Evolutionary conservation across 2,113 vertebrate species (phyloP).

Genomic region (Poicephalus meyeri): DNA sequence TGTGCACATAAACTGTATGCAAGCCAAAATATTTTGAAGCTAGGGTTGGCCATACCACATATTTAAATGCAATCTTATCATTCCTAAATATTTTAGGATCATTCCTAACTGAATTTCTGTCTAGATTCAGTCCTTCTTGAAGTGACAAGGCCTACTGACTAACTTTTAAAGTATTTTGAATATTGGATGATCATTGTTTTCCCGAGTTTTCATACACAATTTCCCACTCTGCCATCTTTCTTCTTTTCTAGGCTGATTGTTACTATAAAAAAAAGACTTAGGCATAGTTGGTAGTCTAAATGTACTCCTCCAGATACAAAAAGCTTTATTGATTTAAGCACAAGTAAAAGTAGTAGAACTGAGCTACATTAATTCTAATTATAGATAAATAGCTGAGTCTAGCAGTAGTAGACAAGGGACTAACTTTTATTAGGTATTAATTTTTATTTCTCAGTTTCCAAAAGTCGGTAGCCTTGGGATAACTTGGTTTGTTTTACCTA

Average conservation of each 20-base stretch:
- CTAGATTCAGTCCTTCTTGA: neutral
- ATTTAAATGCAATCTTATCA: neutral
- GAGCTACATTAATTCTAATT: neutral
- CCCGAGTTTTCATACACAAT: neutral
- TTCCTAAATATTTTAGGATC: neutral
- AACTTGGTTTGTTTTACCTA: neutral
- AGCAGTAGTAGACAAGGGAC: neutral
- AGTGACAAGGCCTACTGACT: neutral
- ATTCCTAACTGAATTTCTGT: neutral
- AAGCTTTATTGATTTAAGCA: neutral
- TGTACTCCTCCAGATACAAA: neutral
- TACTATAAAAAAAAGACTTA: neutral
- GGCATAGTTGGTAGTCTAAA: neutral
- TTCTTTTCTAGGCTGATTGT: neutral
- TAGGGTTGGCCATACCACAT: neutral
- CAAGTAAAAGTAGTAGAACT: neutral
- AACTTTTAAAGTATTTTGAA: neutral
- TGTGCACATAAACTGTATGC: accelerated
- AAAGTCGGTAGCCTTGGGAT: neutral
- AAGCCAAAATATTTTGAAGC: neutral
- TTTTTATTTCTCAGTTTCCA: neutral
- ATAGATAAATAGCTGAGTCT: neutral
- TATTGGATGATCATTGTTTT: neutral
- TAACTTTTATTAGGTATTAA: neutral
- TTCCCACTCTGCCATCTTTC: neutral